A percentile compares a stretch with the other conserved stretches of the same genome.
Conservation (phyloP, 2,888 invertebrate genomes). For the Hedya salicella region DNA sequence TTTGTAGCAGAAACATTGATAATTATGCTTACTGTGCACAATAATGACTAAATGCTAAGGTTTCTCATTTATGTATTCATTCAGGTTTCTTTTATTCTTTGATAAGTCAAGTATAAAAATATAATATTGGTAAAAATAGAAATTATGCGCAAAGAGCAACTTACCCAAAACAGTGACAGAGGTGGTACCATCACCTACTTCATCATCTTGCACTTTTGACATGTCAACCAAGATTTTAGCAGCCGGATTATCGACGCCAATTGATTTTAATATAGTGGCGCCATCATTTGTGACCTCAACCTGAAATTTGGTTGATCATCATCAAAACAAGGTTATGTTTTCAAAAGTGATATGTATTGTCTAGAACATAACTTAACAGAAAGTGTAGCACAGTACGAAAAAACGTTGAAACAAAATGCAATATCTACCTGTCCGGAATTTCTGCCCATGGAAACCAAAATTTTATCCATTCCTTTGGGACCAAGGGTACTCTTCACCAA, state of each 20-base stretch:
- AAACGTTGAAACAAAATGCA: neutral
- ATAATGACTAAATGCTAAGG: too few species aligned
- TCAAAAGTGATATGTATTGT: neutral
- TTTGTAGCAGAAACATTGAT: too few species aligned
- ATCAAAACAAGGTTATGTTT: constrained; percentile 40
- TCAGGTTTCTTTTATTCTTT: too few species aligned
- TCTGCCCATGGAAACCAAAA: constrained; percentile 92
- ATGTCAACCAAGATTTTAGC: constrained; percentile 99
- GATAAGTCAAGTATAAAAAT: too few species aligned
- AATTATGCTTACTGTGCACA: too few species aligned
- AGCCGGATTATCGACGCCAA: constrained; percentile 99
- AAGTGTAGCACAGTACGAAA: constrained; percentile 3
- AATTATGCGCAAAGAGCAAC: too few species aligned
- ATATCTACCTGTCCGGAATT: constrained; percentile 87
- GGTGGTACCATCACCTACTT: constrained; percentile 99
- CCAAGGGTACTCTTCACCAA: constrained; percentile 99
- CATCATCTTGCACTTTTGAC: constrained; percentile 99
- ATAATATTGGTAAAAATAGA: too few species aligned
- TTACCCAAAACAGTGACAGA: constrained; percentile 96
- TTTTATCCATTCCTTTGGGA: constrained; percentile 99
- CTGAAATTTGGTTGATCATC: constrained; percentile 56
- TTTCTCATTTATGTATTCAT: too few species aligned
- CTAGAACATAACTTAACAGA: neutral
- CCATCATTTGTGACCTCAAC: constrained; percentile 99
- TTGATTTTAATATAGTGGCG: constrained; percentile 97